Base-by-base conservation (phyloP, 2,888 invertebrate genomes). In the Cylloceria caligata region DNA sequence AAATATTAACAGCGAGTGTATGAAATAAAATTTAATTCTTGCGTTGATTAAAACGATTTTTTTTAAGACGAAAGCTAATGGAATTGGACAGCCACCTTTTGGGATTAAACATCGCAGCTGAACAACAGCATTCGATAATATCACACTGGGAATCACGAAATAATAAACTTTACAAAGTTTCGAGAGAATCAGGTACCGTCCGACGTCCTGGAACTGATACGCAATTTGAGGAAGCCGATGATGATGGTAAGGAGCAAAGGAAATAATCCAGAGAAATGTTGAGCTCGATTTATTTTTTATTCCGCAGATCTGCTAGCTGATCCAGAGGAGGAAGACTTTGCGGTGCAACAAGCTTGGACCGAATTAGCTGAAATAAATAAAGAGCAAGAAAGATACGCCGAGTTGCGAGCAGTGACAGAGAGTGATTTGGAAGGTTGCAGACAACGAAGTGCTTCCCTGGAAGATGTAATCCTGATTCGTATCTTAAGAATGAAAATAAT, bases 31-130 rank as follows among this genome's bases (percentile, higher is more conserved):
- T 47, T 13, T 45, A 45, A n/a, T 13, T 45, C n/a, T n/a, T 30
- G n/a, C 45, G 3, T 42, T 24, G 16, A 21, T 19, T 13, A 39
- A n/a, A 4, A 42, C 11, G 30, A 11, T 57, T 49, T 67, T 27
- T 36, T 11, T 11, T n/a, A 30, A 94, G 94, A 87, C 94, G 97
- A 39, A 96, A 97, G 71, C 93, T 99, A 30, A 96, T 99, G 95
- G 98, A 98, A 91, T 94, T 98, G 11, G 98, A 99, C 92, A 98
- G 97, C 86, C 97, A 97, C 88, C 93, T 98, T 69, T 93, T 98
- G 85, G 97, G 98, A 1, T 93, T 98, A 60, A 97, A 97, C 42
- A 94, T 98, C 89, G 98, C 98, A 88, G 96, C 97, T 0, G 98
- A 98, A 91, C 94, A 97, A 55, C 97, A 98, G 88, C 97, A 98